These are phyloP conservation scores for Craseonycteris thonglongyai DNA, from an alignment of 2,113 vertebrate genomes.

Conservation along the genomic window DNA sequence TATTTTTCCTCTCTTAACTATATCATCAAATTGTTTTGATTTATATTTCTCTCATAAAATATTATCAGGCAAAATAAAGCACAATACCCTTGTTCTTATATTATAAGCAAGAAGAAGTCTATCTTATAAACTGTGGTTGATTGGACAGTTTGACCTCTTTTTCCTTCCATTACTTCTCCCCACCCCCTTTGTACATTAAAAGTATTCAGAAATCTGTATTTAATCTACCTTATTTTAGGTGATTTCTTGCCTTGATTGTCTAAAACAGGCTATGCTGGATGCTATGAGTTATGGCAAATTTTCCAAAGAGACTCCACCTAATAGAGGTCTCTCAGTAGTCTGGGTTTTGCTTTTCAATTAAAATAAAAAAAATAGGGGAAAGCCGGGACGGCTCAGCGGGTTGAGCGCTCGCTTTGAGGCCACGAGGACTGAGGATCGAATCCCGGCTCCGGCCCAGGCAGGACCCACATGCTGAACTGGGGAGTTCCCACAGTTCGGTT, in stretches of 20 bases:
- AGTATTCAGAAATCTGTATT: background rate
- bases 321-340: background rate
- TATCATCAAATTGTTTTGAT: slow-evolving; percentile 41
- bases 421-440: no score
- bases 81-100: background rate
- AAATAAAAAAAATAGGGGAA: background rate
- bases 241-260: background rate
- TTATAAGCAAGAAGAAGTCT: background rate
- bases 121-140: background rate
- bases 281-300: background rate
- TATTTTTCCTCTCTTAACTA: slow-evolving; percentile 18
- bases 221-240: background rate
- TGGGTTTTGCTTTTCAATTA: background rate
- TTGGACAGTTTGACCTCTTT: background rate
- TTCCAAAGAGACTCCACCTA: background rate
- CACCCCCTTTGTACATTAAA: background rate
- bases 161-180: background rate
- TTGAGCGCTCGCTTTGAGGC: no score
- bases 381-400: no score
- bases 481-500: no score
- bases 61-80: slow-evolving; percentile 4
- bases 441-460: no score
- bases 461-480: no score
- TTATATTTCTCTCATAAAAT: slow-evolving; percentile 20
- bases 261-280: background rate